These are phyloP conservation scores for Odontomyia ornata DNA, from an alignment of 2,888 invertebrate genomes.

Conservation along the genomic window DNA sequence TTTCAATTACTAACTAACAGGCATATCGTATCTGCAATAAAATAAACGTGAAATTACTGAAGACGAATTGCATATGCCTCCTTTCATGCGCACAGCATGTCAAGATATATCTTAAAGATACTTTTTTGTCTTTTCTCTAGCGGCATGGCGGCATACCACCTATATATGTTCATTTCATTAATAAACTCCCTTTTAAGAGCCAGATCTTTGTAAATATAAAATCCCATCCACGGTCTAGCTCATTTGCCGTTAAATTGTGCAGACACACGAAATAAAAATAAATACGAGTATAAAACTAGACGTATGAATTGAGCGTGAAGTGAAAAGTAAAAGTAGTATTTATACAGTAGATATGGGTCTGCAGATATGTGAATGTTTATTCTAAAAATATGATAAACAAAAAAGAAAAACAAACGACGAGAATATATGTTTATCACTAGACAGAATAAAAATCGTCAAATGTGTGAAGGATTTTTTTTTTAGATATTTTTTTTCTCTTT, in stretches of 20 bases:
- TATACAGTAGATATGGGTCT: neutral
- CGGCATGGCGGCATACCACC: neutral
- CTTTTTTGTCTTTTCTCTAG: neutral
- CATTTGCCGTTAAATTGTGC: slow-evolving; percentile 3
- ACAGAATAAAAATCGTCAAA: neutral
- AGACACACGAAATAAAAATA: neutral
- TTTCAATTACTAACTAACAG: too few species aligned
- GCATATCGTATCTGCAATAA: too few species aligned
- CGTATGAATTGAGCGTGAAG: neutral
- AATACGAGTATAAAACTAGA: neutral
- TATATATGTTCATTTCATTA: neutral
- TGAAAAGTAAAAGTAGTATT: neutral
- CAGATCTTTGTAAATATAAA: neutral
- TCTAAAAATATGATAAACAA: neutral
- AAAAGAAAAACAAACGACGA: neutral
- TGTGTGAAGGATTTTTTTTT: neutral
- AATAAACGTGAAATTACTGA: too few species aligned
- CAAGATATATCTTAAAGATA: neutral
- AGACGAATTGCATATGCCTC: too few species aligned
- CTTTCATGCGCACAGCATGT: too few species aligned
- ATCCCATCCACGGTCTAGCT: neutral
- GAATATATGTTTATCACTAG: neutral
- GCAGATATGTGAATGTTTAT: neutral
- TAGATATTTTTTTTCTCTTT: neutral
- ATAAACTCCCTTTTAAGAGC: neutral